Evolutionary conservation across 1,140 invertebrate species (phyloP), one percentile per base, ranked within the genome.

Genomic region (Penaeus indicus): DNA sequence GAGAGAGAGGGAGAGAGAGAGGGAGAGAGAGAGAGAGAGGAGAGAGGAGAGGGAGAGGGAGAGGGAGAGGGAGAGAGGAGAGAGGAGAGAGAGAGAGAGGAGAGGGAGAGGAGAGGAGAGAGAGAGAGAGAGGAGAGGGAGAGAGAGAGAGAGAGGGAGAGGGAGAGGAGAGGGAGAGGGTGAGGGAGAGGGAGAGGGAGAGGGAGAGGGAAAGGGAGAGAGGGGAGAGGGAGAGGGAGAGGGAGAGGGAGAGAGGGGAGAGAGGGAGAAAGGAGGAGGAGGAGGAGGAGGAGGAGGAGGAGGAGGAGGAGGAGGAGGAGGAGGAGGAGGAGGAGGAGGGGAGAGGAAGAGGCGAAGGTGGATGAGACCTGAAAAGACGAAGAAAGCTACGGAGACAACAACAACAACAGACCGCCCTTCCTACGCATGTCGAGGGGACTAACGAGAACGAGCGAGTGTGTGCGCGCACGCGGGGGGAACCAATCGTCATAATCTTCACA

Each of bases 221-320:
- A n/a, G 67, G n/a, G 67, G 64, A 69, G 64, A 69, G 64, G 21
- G 64, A 69, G 64, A 69, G 64, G 21, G 64, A 69, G 64, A 69
- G 64, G 21, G 64, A 69, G 64, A 69, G 64, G 21, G 64, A 69
- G 64, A 69, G 64, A 69, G 64, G 64, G 21, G 64, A 69, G 64
- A 69, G 64, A 69, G 64, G 21, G 64, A 69, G 64, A 69, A 19
- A 69, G 64, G 27, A 27, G 27, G 67, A 69, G 67, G 27, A 69
- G 64, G n/a, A n/a, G n/a, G n/a, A n/a, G n/a, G 63, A 64, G 22
- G 2, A 2, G 2, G 32, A 32, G 2, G 2, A 2, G 32, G 32
- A 32, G 32, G 2, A 2, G 2, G 32, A 32, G 32, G 2, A 0
- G 32, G 32, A 2, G 32, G 32, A 32, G 2, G 2, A 2, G 32